These are phyloP conservation scores for Saccostrea glomerata DNA, from an alignment of 1,140 invertebrate species.

Conservation along the genomic window DNA sequence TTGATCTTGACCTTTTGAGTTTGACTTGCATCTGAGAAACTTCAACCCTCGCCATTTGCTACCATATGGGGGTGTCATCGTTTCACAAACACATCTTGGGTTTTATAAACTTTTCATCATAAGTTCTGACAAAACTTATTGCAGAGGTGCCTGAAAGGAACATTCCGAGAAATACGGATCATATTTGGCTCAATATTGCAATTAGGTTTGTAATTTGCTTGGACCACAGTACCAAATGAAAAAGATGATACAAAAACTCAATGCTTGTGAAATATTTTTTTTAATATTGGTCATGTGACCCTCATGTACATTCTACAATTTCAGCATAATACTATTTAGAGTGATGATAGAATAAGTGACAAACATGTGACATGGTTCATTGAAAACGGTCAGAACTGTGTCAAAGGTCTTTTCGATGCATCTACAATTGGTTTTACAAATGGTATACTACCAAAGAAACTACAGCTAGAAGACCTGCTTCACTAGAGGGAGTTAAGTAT, in stretches of 20 bases:
- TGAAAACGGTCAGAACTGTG: not conserved
- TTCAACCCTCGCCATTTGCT: too few species aligned
- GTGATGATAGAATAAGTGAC: slow-evolving; percentile 16
- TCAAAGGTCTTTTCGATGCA: slow-evolving; percentile 8
- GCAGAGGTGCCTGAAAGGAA: too few species aligned
- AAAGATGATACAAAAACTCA: not conserved
- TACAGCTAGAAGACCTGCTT: not conserved
- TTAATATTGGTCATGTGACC: slow-evolving; percentile 28
- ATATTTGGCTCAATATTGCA: too few species aligned
- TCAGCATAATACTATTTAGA: slow-evolving; percentile 24
- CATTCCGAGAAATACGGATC: too few species aligned
- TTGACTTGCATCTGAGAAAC: too few species aligned
- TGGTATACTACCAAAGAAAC: not conserved
- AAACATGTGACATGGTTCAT: slow-evolving; percentile 6
- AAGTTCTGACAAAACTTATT: too few species aligned
- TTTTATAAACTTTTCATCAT: too few species aligned
- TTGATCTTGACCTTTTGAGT: too few species aligned
- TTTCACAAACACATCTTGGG: too few species aligned
- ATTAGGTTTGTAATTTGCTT: too few species aligned
- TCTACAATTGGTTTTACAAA: not conserved
- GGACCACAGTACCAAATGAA: not conserved
- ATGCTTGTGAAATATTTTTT: slow-evolving; percentile 14
- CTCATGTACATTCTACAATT: slow-evolving; percentile 25
- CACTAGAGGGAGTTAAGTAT: not conserved
- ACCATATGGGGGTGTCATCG: too few species aligned